A percentile compares a stretch with the other conserved stretches of the same genome.
phyloP scores from a whole-genome alignment of 2,888 invertebrate genomes.

The Nemoura dubitans region DNA sequence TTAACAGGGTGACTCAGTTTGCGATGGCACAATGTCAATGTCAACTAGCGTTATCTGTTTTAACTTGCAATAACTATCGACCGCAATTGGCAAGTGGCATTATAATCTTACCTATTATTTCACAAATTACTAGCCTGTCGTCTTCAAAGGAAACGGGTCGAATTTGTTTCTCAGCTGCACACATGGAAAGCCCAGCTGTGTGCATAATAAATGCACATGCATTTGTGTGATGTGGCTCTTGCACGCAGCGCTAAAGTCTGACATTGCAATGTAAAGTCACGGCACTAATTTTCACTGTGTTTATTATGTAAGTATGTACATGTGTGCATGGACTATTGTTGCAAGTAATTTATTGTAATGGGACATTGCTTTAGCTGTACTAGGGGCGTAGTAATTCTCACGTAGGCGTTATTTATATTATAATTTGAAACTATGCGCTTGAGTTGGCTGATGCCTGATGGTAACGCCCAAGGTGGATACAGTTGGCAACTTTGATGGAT shows the following conservation, averaged over 20 bases:
- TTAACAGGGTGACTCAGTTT: not conserved
- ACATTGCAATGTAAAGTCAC: not conserved
- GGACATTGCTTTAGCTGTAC: not conserved
- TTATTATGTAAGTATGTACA: not conserved
- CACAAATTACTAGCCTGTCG: not conserved
- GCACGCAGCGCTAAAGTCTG: not conserved
- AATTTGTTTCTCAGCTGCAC: not conserved
- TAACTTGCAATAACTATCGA: not conserved
- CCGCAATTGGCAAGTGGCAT: not conserved
- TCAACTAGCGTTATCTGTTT: not conserved
- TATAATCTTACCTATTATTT: not conserved
- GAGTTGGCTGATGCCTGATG: not conserved
- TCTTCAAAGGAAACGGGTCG: not conserved
- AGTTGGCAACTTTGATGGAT: constrained; percentile 7
- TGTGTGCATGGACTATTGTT: not conserved
- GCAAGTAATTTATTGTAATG: constrained; percentile 7
- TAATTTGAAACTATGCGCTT: not conserved
- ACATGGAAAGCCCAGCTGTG: not conserved
- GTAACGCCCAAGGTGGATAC: not conserved
- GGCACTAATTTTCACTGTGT: not conserved
- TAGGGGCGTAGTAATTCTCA: not conserved
- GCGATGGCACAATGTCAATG: not conserved
- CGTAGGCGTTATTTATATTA: not conserved
- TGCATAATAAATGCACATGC: not conserved
- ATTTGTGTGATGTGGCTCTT: not conserved